phyloP scores from a whole-genome alignment of 1,140 invertebrate genomes.

The Nautilus pompilius region DNA sequence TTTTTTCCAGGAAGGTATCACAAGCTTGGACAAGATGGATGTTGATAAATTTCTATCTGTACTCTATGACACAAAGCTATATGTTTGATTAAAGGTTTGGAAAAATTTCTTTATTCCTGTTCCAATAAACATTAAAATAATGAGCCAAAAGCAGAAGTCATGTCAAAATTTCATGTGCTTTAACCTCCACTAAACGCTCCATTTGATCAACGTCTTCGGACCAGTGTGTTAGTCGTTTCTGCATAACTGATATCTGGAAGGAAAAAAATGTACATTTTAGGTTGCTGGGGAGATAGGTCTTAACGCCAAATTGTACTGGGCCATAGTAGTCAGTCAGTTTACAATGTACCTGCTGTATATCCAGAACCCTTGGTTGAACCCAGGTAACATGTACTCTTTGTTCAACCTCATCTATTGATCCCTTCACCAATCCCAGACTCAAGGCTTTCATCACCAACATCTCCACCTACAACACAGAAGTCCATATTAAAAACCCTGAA shows the following conservation, averaged over 20 bases:
- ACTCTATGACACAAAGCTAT: no score
- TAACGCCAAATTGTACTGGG: constrained; percentile 6
- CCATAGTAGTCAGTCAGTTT: background rate
- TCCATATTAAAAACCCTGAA: no score
- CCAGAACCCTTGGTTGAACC: constrained; percentile 89
- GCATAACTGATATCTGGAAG: constrained; percentile 73
- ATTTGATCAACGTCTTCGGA: constrained; percentile 78
- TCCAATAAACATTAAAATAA: no score
- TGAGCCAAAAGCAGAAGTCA: constrained; percentile 17
- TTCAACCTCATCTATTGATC: constrained; percentile 92
- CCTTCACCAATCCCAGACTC: constrained; percentile 88
- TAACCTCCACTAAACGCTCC: constrained; percentile 75
- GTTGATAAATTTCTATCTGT: no score
- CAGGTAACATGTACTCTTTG: constrained; percentile 78
- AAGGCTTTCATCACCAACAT: constrained; percentile 97
- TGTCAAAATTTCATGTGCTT: constrained; percentile 81
- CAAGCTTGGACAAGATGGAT: no score
- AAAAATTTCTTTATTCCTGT: no score
- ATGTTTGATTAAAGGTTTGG: no score
- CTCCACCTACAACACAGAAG: constrained; percentile 73
- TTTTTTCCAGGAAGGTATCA: no score
- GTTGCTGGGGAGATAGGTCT: background rate
- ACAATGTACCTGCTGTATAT: constrained; percentile 63
- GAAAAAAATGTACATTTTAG: background rate
- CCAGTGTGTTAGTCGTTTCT: constrained; percentile 75